phyloP scores from a whole-genome alignment of 2,797 vertebrate species.

The Esox masquinongy region DNA sequence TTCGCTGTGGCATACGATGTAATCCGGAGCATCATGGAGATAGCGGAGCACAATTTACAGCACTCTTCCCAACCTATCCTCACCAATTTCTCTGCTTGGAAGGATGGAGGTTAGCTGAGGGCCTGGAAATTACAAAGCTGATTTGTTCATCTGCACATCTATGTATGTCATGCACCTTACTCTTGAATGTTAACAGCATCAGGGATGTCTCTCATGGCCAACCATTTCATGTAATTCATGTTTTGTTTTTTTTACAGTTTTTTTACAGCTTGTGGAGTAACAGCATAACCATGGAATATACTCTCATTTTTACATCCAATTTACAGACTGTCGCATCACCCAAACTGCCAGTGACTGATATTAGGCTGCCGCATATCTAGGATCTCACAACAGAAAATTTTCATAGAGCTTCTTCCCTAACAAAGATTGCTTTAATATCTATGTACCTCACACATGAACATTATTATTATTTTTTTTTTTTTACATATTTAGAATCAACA shows the following conservation, averaged over 20 bases:
- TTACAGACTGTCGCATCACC: neutral
- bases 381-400: neutral
- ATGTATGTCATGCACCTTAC: neutral
- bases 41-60: constrained; percentile 49
- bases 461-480: too few species aligned
- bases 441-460: neutral
- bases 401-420: neutral
- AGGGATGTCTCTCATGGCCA: neutral
- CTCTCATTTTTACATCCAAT: neutral
- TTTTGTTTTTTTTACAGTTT: neutral
- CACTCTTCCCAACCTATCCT: constrained; percentile 29
- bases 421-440: neutral
- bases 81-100: constrained; percentile 36
- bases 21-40: constrained; percentile 60
- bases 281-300: neutral
- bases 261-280: neutral
- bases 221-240: neutral
- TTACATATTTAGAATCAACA: constrained; percentile 4
- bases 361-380: neutral
- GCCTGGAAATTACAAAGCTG: neutral
- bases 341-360: neutral
- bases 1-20: constrained; percentile 74
- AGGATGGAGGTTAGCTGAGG: neutral
- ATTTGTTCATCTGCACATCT: neutral
- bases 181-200: neutral